Conservation (phyloP, 2,113 vertebrate genomes). For the Steatornis caripensis region DNA sequence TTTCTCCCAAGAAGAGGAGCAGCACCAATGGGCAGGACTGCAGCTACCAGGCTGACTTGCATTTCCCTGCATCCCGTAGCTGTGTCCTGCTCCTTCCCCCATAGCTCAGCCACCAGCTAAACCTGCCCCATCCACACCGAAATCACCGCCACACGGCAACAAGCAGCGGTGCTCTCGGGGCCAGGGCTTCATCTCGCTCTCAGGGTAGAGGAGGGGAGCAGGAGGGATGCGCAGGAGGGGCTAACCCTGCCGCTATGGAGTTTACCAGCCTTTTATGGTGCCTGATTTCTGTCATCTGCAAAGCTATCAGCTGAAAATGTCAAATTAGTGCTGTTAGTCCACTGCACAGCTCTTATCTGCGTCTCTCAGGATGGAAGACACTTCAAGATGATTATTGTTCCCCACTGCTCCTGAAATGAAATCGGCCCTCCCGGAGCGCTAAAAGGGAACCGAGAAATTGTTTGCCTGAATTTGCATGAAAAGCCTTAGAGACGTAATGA, state of each 20-base stretch:
- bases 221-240: not conserved
- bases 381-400: slow-evolving; percentile 60
- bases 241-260: not conserved
- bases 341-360: slow-evolving; percentile 65
- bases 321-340: slow-evolving; percentile 65
- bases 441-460: slow-evolving; percentile 62
- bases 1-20: not conserved
- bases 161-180: not conserved
- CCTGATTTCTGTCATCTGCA: slow-evolving; percentile 60
- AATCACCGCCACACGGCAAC: not conserved
- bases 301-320: slow-evolving; percentile 61
- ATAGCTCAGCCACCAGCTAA: not conserved
- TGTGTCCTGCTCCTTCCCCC: not conserved
- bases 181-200: not conserved
- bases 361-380: slow-evolving; percentile 68
- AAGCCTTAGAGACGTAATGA: slow-evolving; percentile 53
- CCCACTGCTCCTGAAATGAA: slow-evolving; percentile 66
- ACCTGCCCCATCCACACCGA: not conserved
- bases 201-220: not conserved
- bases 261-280: slow-evolving; percentile 46
- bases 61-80: not conserved
- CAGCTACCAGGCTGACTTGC: not conserved
- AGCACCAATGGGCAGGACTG: not conserved
- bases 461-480: slow-evolving; percentile 71
- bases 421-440: slow-evolving; percentile 54